Percentiles rank a stretch among this genome's conserved stretches.
Evolutionary conservation across 1,140 invertebrate genomes (phyloP).

Genomic region (Procambarus virginalis): DNA sequence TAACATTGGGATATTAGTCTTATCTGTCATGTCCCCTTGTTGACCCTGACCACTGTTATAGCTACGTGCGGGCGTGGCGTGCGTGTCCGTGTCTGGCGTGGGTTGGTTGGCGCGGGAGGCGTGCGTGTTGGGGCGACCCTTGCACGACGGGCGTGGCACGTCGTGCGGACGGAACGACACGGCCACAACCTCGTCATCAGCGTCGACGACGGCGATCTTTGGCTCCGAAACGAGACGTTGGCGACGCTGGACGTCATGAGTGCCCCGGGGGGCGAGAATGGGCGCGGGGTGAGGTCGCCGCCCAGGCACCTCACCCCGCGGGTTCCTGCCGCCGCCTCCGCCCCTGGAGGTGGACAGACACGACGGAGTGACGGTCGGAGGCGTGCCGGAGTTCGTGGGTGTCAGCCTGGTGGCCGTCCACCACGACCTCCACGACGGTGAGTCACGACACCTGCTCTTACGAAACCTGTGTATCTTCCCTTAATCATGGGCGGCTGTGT

Average conservation of each 20-base stretch:
- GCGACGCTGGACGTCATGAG: not conserved
- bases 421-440: constrained; percentile 27
- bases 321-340: not conserved
- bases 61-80: constrained; percentile 32
- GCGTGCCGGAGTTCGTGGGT: constrained; percentile 27
- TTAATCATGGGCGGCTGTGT: too few species aligned
- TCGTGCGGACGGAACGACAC: constrained; percentile 85
- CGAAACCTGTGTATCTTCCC: too few species aligned
- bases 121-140: constrained; percentile 73
- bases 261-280: not conserved
- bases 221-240: constrained; percentile 26
- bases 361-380: constrained; percentile 24
- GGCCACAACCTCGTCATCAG: constrained; percentile 75
- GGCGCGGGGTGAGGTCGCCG: not conserved
- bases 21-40: not conserved
- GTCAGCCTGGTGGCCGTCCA: constrained; percentile 14
- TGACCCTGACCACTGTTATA: not conserved
- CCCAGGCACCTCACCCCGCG: not conserved
- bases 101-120: constrained; percentile 5
- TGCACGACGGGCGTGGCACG: constrained; percentile 98
- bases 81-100: constrained; percentile 10
- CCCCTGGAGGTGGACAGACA: constrained; percentile 25
- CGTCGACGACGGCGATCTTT: constrained; percentile 40
- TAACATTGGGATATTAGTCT: not conserved
- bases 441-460: not conserved